Conservation (phyloP, 2,888 invertebrate genomes). For the Adelphocoris suturalis region DNA sequence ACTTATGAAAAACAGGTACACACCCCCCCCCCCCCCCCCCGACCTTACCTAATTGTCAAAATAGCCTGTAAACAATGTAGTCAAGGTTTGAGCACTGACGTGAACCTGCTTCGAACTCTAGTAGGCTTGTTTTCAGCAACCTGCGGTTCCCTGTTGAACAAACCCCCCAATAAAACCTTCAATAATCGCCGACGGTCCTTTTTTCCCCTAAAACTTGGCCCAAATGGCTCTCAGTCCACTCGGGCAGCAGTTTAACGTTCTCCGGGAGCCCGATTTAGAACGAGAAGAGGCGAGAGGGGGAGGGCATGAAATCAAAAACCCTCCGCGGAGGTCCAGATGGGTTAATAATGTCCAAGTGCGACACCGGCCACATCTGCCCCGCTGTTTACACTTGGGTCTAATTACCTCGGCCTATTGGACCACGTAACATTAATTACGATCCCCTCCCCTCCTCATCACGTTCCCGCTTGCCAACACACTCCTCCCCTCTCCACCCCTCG, state of each 20-base stretch:
- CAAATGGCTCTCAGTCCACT: background rate
- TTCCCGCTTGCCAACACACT: background rate
- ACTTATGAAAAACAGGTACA: no score
- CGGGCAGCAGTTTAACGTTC: background rate
- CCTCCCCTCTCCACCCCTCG: background rate
- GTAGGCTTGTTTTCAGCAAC: no score
- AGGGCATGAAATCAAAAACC: conserved; percentile 59
- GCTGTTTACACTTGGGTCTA: conserved; percentile 70
- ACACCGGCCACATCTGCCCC: conserved; percentile 63
- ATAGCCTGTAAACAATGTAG: no score
- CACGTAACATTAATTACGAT: conserved; percentile 72
- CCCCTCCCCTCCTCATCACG: conserved; percentile 26
- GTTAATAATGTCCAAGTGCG: conserved; percentile 63
- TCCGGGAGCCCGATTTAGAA: conserved; percentile 1
- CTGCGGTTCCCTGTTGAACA: no score
- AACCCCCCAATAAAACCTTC: background rate
- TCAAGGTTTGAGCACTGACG: no score
- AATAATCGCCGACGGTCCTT: background rate
- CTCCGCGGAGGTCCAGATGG: conserved; percentile 33
- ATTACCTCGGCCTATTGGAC: conserved; percentile 71
- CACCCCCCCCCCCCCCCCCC: no score
- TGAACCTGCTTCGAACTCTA: no score
- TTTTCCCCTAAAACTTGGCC: background rate
- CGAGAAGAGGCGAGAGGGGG: no score
- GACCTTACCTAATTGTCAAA: no score